These are phyloP conservation scores for Marmota flaviventris DNA, from an alignment of 2,113 vertebrate genomes.

Conservation along the genomic window DNA sequence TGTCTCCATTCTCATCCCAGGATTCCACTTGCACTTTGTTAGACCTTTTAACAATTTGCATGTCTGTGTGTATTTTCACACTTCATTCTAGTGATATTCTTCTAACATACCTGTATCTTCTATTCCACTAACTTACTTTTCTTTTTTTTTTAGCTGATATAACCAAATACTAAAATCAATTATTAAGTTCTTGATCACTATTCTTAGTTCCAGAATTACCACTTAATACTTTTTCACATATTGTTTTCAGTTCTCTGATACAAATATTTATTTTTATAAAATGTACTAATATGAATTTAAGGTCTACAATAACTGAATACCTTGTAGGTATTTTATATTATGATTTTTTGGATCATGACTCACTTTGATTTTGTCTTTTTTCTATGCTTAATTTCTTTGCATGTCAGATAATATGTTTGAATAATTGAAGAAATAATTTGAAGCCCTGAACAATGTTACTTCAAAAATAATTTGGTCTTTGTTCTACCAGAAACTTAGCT, in stretches of 20 bases:
- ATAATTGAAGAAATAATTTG: background rate
- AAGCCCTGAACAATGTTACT: background rate
- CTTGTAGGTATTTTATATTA: background rate
- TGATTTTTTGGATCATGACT: background rate
- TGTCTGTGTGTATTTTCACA: background rate
- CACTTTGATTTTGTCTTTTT: background rate
- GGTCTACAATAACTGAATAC: background rate
- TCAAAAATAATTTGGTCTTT: background rate
- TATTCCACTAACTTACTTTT: background rate
- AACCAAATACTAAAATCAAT: background rate
- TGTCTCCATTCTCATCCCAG: background rate
- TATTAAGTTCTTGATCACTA: background rate
- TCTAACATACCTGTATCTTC: background rate
- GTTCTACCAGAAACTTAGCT: slow-evolving; percentile 2
- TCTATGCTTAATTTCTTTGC: background rate
- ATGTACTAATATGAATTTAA: background rate
- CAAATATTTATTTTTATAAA: background rate
- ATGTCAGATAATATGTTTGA: background rate
- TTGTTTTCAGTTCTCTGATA: background rate
- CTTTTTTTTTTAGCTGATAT: background rate
- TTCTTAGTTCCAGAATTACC: background rate
- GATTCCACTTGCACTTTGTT: background rate
- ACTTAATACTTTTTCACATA: background rate
- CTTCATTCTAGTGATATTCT: background rate
- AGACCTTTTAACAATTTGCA: background rate